Conservation (phyloP, 2,888 invertebrate genomes). For the Mechanitis messenoides region DNA sequence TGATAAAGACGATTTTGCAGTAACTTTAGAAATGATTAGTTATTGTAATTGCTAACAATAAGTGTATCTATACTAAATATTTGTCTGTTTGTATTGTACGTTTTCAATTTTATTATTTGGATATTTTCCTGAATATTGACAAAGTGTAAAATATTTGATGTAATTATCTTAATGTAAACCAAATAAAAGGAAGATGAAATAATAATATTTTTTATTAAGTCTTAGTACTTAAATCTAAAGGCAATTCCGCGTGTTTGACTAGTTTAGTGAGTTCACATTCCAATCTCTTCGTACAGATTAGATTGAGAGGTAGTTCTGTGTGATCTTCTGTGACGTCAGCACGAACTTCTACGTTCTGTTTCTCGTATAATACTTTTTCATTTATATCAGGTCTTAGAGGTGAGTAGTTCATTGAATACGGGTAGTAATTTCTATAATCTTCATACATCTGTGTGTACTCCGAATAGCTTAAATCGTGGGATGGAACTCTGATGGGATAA, state of each 20-base stretch:
- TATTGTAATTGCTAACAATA: not conserved
- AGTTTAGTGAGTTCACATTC: slow-evolving; percentile 59
- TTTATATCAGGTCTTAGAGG: slow-evolving; percentile 46
- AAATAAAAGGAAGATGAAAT: slow-evolving; percentile 23
- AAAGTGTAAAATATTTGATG: slow-evolving; percentile 11
- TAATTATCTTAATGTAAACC: not conserved
- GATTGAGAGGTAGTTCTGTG: slow-evolving; percentile 63
- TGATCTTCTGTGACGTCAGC: slow-evolving; percentile 33
- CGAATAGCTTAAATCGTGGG: slow-evolving; percentile 60
- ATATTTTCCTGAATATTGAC: not conserved
- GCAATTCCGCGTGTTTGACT: slow-evolving; percentile 70
- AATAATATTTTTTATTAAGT: slow-evolving; percentile 50
- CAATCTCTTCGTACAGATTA: slow-evolving; percentile 57
- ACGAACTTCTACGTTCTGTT: slow-evolving; percentile 38
- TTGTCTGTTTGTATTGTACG: too few species aligned
- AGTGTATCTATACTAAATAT: not conserved
- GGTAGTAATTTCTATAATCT: slow-evolving; percentile 61
- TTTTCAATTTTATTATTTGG: not conserved
- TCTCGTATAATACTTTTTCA: slow-evolving; percentile 56
- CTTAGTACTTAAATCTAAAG: slow-evolving; percentile 79
- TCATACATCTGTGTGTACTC: slow-evolving; percentile 70
- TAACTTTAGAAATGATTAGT: not conserved
- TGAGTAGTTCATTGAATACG: slow-evolving; percentile 48
- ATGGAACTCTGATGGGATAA: slow-evolving; percentile 56
- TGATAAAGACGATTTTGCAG: not conserved